Base-by-base conservation (phyloP, 2,888 invertebrate genomes). In the Drosophila atripex region DNA sequence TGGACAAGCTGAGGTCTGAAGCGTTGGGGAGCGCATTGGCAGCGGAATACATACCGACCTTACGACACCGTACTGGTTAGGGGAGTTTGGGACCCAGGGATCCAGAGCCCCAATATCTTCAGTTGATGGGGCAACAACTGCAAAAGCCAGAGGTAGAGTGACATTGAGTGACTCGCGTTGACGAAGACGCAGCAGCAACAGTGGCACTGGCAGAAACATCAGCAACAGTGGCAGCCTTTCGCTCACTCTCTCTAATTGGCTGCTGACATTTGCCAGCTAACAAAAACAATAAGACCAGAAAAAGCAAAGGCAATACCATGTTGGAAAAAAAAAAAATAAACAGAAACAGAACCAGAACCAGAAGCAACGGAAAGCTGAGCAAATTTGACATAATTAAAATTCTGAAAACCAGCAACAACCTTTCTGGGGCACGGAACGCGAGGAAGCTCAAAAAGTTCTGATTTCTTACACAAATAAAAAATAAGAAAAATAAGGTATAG, bases 381-480 rank as follows among this genome's bases (percentile, higher is more conserved):
- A 77, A 83, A 86, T 88, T 88, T 88, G 87, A 84, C 85, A 88
- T 88, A 83, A 83, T 83, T 83, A 83, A 83, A 83, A 88, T 66
- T 70, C 80, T 68, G 77, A 55, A 65, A 47, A 73, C 69, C 71
- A 63, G 49, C 74, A 69, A 53, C 57, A 54, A 46, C 39, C 52
- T 30, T 35, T 39, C 11, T 21, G 16, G 50, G 30, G 12, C 23
- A 47, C 25, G 49, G 47, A 49, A 52, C 43, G 46, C 38, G 53
- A 54, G 65, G 35, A 35, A 56, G 70, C 70, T 55, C 28, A 21
- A 43, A 69, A 56, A 65, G 68, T 64, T 49, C 39, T 16, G 25
- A 38, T 38, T 51, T 23, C 45, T 50, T 11, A 25, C 61, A 21
- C 35, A 35, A 35, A 35, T n/a, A 35, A 35, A 35, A 35, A 35